Conservation (phyloP, 2,888 invertebrate genomes). For the Drosophila kanekoi region DNA sequence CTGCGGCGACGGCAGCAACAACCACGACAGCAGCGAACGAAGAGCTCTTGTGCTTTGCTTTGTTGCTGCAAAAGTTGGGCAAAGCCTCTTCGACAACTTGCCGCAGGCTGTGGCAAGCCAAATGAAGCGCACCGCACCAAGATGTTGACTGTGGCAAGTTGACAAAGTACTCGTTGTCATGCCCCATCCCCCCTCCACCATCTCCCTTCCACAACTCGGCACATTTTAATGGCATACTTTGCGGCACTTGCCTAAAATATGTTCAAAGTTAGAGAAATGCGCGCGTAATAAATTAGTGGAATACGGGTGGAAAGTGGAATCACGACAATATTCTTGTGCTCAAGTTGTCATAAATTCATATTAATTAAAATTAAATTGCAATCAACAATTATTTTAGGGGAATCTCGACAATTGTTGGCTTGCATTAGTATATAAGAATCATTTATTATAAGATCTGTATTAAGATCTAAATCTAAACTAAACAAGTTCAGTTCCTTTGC, state of each 20-base stretch:
- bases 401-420: too few species aligned
- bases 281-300: constrained; percentile 18
- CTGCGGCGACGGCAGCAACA: constrained; percentile 8
- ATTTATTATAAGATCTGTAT: too few species aligned
- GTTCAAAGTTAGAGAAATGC: constrained; percentile 19
- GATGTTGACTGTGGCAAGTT: constrained; percentile 43
- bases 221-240: constrained; percentile 48
- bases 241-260: constrained; percentile 21
- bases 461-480: too few species aligned
- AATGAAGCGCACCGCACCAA: constrained; percentile 27
- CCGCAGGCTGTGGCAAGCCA: constrained; percentile 49
- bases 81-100: constrained; percentile 31
- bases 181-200: too few species aligned
- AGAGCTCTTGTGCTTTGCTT: constrained; percentile 12
- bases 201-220: neutral
- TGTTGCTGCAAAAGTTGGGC: constrained; percentile 29
- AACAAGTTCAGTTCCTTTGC: too few species aligned
- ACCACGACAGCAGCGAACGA: neutral
- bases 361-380: neutral
- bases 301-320: constrained; percentile 10
- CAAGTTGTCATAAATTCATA: neutral
- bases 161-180: constrained; percentile 11
- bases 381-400: too few species aligned
- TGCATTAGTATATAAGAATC: too few species aligned
- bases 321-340: neutral